phyloP scores from a whole-genome alignment of 2,797 vertebrate genomes.

The Poeciliopsis infans region DNA sequence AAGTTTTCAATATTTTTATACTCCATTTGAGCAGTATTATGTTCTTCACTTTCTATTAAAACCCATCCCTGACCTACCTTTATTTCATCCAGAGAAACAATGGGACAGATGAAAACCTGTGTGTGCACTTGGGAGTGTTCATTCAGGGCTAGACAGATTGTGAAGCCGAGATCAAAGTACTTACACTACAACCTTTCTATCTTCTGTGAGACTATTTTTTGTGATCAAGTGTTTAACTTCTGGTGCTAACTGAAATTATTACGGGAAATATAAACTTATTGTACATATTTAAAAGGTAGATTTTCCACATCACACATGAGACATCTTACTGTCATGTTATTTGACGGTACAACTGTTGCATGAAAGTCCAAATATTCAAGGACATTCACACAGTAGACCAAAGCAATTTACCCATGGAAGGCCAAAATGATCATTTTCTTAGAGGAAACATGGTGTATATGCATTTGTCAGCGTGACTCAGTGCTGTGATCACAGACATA shows the following conservation, averaged over 20 bases:
- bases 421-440: conserved; percentile 7
- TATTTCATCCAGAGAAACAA: neutral
- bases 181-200: neutral
- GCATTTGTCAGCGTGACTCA: conserved; percentile 61
- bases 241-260: neutral
- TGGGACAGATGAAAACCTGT: neutral
- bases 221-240: neutral
- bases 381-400: neutral
- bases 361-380: conserved; percentile 2
- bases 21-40: no score
- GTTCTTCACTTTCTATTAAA: neutral
- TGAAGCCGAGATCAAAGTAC: neutral
- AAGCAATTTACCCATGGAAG: neutral
- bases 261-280: neutral
- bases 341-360: neutral
- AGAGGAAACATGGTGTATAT: conserved; percentile 7
- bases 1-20: neutral
- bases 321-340: neutral
- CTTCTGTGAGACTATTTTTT: neutral
- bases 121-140: neutral
- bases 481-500: conserved; percentile 53
- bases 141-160: neutral
- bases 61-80: neutral
- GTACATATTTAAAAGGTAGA: neutral
- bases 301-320: no score